Conservation (phyloP, 2,888 invertebrate species). For the Eustalomyia histrio region DNA sequence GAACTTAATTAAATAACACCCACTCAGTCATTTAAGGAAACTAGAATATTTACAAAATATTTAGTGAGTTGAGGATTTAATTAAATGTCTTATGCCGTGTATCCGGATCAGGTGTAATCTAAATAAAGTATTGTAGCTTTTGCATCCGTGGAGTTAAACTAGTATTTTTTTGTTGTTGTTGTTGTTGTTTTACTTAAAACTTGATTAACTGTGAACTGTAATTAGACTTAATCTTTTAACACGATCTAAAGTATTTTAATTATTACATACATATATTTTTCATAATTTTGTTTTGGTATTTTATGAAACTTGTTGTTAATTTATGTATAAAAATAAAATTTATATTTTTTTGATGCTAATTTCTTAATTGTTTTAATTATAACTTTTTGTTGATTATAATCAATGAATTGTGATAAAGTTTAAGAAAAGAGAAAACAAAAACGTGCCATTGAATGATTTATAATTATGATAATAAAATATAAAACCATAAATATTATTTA, state of each 20-base stretch:
- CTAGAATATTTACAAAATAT: neutral
- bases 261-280: constrained; percentile 25
- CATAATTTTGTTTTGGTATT: neutral
- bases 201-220: constrained; percentile 61
- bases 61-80: neutral
- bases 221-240: constrained; percentile 63
- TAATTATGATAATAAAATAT: constrained; percentile 34
- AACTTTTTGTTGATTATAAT: constrained; percentile 40
- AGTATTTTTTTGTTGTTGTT: constrained; percentile 39
- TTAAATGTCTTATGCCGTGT: neutral
- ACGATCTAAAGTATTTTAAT: constrained; percentile 40
- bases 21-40: neutral
- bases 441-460: constrained; percentile 37
- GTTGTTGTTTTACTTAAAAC: too few species aligned
- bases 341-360: constrained; percentile 53
- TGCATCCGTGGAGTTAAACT: neutral
- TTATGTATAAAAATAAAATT: constrained; percentile 44
- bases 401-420: constrained; percentile 17
- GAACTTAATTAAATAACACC: neutral
- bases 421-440: neutral
- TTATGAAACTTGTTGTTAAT: constrained; percentile 37
- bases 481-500: neutral
- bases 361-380: constrained; percentile 53
- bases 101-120: neutral
- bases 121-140: neutral